Percentiles rank a stretch among this genome's conserved stretches.
Conservation (phyloP, 2,113 vertebrate genomes). For the Sturnus vulgaris region DNA sequence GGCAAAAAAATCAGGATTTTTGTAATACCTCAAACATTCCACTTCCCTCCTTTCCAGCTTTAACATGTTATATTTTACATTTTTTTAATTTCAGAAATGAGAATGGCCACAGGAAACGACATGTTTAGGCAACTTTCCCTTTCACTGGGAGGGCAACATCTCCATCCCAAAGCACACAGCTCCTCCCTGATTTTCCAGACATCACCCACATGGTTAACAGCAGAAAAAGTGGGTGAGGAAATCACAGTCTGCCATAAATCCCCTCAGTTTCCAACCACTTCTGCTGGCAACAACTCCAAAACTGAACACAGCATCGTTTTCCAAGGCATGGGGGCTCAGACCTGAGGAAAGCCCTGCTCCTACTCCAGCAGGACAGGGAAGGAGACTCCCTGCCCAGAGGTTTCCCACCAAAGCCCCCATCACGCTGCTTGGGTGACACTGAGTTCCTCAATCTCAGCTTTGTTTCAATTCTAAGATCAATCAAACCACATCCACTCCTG, state of each 20-base stretch:
- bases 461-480: accelerated
- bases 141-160: accelerated
- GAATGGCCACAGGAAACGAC: accelerated
- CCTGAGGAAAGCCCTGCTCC: neutral
- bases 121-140: neutral
- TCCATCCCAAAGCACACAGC: neutral
- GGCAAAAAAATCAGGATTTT: neutral
- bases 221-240: neutral
- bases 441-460: neutral
- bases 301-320: accelerated
- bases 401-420: neutral
- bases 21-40: neutral
- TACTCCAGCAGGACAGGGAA: accelerated
- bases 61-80: neutral
- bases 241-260: neutral
- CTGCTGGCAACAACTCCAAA: neutral
- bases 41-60: neutral
- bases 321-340: neutral
- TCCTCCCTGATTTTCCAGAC: neutral
- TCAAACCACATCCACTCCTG: neutral
- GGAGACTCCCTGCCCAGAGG: neutral
- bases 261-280: neutral
- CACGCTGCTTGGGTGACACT: accelerated
- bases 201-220: neutral
- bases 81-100: neutral